A percentile compares a stretch with the other conserved stretches of the same genome.
Conservation (phyloP, 2,888 invertebrate genomes). For the Drosophila falleni region DNA sequence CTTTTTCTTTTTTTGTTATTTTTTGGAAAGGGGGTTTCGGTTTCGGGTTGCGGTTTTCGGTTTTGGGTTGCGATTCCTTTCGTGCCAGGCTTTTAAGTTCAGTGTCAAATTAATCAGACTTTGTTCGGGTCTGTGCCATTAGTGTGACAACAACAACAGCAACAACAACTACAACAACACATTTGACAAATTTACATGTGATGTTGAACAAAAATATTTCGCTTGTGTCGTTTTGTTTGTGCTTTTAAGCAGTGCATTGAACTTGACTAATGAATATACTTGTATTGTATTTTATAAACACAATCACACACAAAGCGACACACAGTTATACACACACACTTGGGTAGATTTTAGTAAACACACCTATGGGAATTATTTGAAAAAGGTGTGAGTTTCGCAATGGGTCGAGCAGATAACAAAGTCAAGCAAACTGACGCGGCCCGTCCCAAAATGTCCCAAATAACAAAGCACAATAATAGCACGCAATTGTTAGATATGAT, state of each 20-base stretch:
- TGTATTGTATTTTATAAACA: slow-evolving; percentile 42
- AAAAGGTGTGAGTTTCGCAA: slow-evolving; percentile 44
- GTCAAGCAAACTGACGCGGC: slow-evolving; percentile 13
- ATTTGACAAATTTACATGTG: slow-evolving; percentile 62
- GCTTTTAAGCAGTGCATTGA: slow-evolving; percentile 65
- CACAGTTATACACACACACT: slow-evolving; percentile 1
- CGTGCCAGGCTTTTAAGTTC: slow-evolving; percentile 67
- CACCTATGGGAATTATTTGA: slow-evolving; percentile 40
- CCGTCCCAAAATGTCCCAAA: slow-evolving; percentile 3
- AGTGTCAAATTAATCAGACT: slow-evolving; percentile 80
- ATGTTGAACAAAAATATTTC: slow-evolving; percentile 33
- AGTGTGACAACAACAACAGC: slow-evolving; percentile 21
- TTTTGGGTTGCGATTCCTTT: slow-evolving; percentile 49
- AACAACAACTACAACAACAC: slow-evolving; percentile 17
- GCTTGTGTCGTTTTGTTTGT: slow-evolving; percentile 37
- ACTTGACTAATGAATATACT: slow-evolving; percentile 64
- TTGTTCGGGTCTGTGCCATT: slow-evolving; percentile 52
- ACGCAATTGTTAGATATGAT: slow-evolving; percentile 8
- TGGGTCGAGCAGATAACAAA: slow-evolving; percentile 6
- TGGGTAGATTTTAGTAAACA: slow-evolving; percentile 11
- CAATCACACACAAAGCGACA: too few relatives aligned
- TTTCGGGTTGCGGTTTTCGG: slow-evolving; percentile 16
- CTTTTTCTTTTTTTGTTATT: too few relatives aligned
- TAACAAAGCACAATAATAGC: slow-evolving; percentile 10
- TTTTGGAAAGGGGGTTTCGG: slow-evolving; percentile 12